Evolutionary conservation across 53 echinoderm and acorn worm species (phyloP).

Genomic region (Astropecten irregularis): DNA sequence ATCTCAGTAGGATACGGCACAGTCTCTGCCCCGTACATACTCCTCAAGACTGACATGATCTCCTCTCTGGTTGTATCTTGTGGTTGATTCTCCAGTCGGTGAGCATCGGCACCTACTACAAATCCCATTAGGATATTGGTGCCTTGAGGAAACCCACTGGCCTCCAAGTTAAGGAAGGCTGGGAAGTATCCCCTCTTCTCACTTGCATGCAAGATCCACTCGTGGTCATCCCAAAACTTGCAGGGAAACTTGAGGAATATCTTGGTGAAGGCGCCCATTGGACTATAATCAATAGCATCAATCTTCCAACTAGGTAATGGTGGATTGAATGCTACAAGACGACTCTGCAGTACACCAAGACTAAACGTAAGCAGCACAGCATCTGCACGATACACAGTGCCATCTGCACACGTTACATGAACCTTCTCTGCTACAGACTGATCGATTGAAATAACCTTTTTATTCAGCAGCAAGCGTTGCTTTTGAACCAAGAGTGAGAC

Average conservation of each 20-base stretch:
- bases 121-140: conserved; percentile 51
- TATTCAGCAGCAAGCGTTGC: conserved; percentile 20
- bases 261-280: conserved; percentile 63
- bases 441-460: conserved; percentile 34
- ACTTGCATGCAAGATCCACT: conserved; percentile 48
- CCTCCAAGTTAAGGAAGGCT: conserved; percentile 53
- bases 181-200: conserved; percentile 55
- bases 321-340: conserved; percentile 43
- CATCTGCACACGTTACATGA: conserved; percentile 57
- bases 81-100: conserved; percentile 50
- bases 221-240: conserved; percentile 64
- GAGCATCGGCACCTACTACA: conserved; percentile 54
- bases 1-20: conserved; percentile 52
- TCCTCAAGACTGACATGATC: conserved; percentile 14
- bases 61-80: conserved; percentile 18
- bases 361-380: conserved; percentile 60
- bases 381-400: conserved; percentile 50
- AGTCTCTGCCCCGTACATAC: conserved; percentile 23
- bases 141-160: conserved; percentile 37
- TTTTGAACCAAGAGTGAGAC: conserved; percentile 27
- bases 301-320: conserved; percentile 66
- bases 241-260: conserved; percentile 64
- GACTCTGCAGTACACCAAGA: conserved; percentile 61
- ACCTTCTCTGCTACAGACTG: conserved; percentile 32
- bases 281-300: conserved; percentile 23